Evolutionary conservation across 2,888 invertebrate genomes (phyloP).

Genomic region (Pachymerium ferrugineum): DNA sequence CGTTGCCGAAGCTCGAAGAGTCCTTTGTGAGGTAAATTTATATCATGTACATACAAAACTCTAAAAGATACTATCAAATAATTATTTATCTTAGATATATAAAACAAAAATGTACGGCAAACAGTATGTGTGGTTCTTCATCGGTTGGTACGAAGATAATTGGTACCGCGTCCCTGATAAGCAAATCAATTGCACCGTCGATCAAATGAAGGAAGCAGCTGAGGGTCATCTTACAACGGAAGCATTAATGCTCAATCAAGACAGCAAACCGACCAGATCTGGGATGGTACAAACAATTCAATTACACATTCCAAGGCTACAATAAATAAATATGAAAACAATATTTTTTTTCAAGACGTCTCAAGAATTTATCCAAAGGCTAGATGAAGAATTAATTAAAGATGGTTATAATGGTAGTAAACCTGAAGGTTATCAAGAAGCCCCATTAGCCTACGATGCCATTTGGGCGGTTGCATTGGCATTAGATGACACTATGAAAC

Average conservation of each 20-base stretch:
- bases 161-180: constrained; percentile 91
- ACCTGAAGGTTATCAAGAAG: constrained; percentile 82
- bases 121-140: constrained; percentile 98
- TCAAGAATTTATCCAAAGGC: constrained; percentile 76
- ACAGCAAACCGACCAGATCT: constrained; percentile 80
- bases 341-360: constrained; percentile 72
- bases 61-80: no score
- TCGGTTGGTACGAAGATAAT: constrained; percentile 99
- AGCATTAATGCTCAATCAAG: constrained; percentile 97
- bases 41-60: no score
- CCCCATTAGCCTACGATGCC: constrained; percentile 97
- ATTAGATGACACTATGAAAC: constrained; percentile 93
- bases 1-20: constrained; percentile 91
- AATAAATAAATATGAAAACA: no score
- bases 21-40: constrained; percentile 88
- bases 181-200: constrained; percentile 81
- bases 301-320: background rate
- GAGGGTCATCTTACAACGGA: constrained; percentile 98
- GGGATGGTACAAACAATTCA: constrained; percentile 65
- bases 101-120: constrained; percentile 89
- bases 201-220: constrained; percentile 89
- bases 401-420: constrained; percentile 70
- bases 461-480: constrained; percentile 98
- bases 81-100: constrained; percentile 56
- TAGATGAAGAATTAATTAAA: constrained; percentile 72